These are phyloP conservation scores for Eulemur mongoz DNA, from an alignment of 2,797 vertebrate genomes.

Conservation along the genomic window DNA sequence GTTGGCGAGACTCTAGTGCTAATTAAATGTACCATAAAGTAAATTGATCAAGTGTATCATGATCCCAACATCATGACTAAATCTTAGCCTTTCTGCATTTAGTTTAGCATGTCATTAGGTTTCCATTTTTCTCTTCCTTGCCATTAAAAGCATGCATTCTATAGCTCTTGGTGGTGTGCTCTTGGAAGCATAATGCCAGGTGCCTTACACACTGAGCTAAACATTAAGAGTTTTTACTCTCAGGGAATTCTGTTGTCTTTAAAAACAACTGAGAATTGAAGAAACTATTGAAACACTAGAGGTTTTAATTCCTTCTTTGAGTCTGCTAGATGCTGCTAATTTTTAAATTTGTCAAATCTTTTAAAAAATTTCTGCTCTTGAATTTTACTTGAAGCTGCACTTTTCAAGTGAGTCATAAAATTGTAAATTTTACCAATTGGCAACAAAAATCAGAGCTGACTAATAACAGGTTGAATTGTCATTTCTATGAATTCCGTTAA, in stretches of 20 bases:
- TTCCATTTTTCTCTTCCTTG: not conserved
- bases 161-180: not conserved
- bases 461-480: not conserved
- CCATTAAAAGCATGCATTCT: not conserved
- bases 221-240: not conserved
- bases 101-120: not conserved
- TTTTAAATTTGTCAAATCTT: slow-evolving; percentile 27
- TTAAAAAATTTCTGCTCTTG: slow-evolving; percentile 27
- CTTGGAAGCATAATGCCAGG: not conserved
- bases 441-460: not conserved
- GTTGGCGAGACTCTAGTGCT: not conserved
- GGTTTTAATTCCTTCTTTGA: not conserved
- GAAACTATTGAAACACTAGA: not conserved
- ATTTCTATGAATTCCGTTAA: slow-evolving; percentile 9
- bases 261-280: not conserved
- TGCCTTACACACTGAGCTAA: not conserved
- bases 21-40: not conserved
- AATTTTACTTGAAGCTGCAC: slow-evolving; percentile 16
- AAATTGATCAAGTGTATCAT: not conserved
- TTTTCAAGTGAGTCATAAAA: not conserved
- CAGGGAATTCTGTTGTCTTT: slow-evolving; percentile 40
- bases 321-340: not conserved
- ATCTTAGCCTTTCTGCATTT: not conserved
- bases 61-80: not conserved
- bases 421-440: not conserved